Base-by-base conservation (phyloP, 2,797 vertebrate species). In the Acanthurus leucopareius region DNA sequence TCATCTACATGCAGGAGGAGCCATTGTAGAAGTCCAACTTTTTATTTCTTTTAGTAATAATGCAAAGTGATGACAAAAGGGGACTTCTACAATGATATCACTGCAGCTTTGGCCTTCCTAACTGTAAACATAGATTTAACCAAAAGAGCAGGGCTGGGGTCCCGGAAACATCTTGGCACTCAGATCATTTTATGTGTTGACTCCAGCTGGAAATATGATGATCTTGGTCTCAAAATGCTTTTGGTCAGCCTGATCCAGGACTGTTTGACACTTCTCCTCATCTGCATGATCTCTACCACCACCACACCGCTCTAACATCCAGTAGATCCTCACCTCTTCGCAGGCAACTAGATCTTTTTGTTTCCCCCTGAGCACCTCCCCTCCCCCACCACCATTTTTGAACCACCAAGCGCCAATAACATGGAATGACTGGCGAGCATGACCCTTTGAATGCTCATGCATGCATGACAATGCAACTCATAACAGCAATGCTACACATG, bases 391-490 rank as follows among this genome's bases (percentile, higher is more conserved):
- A 40, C 83, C 85, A 80, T 85, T 82, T 88, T 25, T 75, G n/a
- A 84, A 87, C 65, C 75, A 77, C 69, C 32, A 22, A 89, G 85
- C 64, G 71, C 85, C 85, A 90, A 80, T 88, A 73, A 91, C 90
- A 84, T 88, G 89, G 93, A 93, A 93, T 94, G 94, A 94, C 83
- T 88, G 84, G 78, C 90, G 84, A 95, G 95, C 93, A 95, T 95
- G 93, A 91, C 84, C 93, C 91, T 90, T 64, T 87, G 95, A 95
- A 95, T 95, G 94, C 92, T 93, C 91, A 88, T 93, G 91, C 92
- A 93, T 93, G 93, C 90, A 75, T 93, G 88, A 91, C n/a, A 42
- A 84, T 88, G 80, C 87, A 90, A 91, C 75, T 84, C 90, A 87
- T 86, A 84, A 83, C 61, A 70, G 78, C 85, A 80, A 83, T 87